Percentiles rank a stretch among this genome's conserved stretches.
Conservation (phyloP, 2,888 invertebrate genomes). For the Drosophila crucigera region DNA sequence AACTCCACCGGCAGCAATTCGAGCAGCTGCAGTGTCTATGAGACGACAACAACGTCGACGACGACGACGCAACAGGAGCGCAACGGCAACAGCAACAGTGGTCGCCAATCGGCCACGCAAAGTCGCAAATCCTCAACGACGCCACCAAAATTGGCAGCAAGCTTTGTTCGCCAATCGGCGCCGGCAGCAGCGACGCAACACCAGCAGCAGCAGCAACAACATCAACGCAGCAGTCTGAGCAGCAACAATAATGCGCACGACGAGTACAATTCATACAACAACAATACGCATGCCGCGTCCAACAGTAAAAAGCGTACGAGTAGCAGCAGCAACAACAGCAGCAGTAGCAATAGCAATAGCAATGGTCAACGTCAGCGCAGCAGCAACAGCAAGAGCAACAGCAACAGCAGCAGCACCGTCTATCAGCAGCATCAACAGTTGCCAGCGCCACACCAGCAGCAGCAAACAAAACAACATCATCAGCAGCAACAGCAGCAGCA, state of each 20-base stretch:
- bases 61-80: constrained; percentile 55
- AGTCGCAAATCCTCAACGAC: constrained; percentile 68
- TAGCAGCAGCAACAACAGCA: constrained; percentile 48
- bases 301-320: constrained; percentile 71
- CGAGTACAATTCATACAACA: constrained; percentile 67
- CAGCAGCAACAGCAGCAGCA: constrained; percentile 37
- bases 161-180: constrained; percentile 59
- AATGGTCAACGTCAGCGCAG: constrained; percentile 51
- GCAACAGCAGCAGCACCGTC: constrained; percentile 33
- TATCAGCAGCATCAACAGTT: constrained; percentile 40
- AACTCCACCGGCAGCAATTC: constrained; percentile 72
- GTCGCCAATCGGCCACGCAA: constrained; percentile 18
- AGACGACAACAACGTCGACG: constrained; percentile 20
- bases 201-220: constrained; percentile 42
- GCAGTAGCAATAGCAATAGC: constrained; percentile 30
- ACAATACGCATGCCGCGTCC: constrained; percentile 66
- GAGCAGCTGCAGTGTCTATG: constrained; percentile 67
- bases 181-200: constrained; percentile 34
- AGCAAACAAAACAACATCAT: constrained; percentile 37
- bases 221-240: constrained; percentile 40
- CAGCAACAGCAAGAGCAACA: constrained; percentile 46
- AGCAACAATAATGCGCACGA: constrained; percentile 61
- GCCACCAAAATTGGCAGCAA: constrained; percentile 64
- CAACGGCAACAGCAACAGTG: constrained; percentile 14
- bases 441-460: constrained; percentile 32